Conservation (phyloP, 2,888 invertebrate genomes). For the Kuschelorhynchus macadamiae region DNA sequence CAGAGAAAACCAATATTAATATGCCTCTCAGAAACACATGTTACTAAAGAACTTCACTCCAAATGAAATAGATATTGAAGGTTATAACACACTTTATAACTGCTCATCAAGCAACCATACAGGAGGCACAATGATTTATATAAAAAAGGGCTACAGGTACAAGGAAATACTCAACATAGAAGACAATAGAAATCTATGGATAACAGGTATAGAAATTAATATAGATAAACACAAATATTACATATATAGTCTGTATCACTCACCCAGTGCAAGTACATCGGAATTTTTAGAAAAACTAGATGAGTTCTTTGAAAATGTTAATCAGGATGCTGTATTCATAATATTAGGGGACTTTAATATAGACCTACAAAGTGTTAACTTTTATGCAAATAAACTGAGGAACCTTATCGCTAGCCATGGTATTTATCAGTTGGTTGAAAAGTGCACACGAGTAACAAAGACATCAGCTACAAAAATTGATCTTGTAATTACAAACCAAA, state of each 20-base stretch:
- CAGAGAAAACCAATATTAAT: conserved; percentile 9
- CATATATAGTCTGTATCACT: conserved; percentile 7
- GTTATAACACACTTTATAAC: conserved; percentile 11
- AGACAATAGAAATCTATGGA: conserved; percentile 12
- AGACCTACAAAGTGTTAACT: not conserved
- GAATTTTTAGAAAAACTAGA: not conserved
- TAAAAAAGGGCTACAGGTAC: conserved; percentile 17
- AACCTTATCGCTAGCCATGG: not conserved
- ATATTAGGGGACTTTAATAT: not conserved
- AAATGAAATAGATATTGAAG: conserved; percentile 25
- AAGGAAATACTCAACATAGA: conserved; percentile 9
- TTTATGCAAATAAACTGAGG: not conserved
- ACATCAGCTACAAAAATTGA: conserved; percentile 17
- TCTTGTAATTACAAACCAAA: too few species aligned
- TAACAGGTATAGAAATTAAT: not conserved
- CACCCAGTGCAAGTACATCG: not conserved
- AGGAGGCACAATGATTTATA: conserved; percentile 19
- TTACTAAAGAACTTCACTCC: conserved; percentile 3
- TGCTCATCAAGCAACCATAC: conserved; percentile 24
- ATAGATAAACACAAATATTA: not conserved
- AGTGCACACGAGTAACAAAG: not conserved
- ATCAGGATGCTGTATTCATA: not conserved
- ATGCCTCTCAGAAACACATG: conserved; percentile 25
- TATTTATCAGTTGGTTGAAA: not conserved
- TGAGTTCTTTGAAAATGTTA: not conserved